Evolutionary conservation across 37 sponge, comb jelly and placozoan genomes (phyloP).

Genomic region (Cladorhizidae sp.): DNA sequence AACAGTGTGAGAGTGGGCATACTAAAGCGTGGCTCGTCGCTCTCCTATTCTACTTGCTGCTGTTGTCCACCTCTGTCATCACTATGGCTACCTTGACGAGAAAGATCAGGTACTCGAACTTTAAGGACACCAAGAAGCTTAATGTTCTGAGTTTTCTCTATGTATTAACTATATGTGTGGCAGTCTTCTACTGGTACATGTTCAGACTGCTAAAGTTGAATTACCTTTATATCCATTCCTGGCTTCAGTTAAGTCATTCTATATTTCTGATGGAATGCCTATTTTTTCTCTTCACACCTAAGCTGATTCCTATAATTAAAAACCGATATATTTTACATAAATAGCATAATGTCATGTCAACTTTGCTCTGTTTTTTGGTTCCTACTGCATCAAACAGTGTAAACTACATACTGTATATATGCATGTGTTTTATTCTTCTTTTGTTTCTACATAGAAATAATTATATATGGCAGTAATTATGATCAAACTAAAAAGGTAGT

Average conservation of each 20-base stretch:
- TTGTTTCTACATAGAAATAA: too few species aligned
- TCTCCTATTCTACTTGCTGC: not conserved
- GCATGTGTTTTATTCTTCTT: too few species aligned
- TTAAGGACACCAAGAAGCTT: not conserved
- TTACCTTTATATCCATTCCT: not conserved
- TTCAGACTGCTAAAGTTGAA: not conserved
- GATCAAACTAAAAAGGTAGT: too few species aligned
- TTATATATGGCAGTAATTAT: too few species aligned
- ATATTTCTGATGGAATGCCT: not conserved
- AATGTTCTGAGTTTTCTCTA: not conserved
- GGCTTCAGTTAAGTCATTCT: not conserved
- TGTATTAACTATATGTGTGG: not conserved
- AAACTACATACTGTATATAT: too few species aligned
- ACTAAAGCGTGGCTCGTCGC: not conserved
- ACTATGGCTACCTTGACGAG: not conserved
- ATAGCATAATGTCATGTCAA: too few species aligned
- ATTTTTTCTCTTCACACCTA: not conserved
- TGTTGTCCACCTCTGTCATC: not conserved
- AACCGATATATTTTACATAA: too few species aligned
- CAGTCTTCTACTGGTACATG: not conserved
- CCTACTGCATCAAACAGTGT: too few species aligned
- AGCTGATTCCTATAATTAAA: conserved; percentile 2
- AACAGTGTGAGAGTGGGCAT: not conserved
- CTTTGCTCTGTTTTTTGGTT: too few species aligned
- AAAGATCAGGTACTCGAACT: not conserved